phyloP scores from a whole-genome alignment of 2,797 vertebrate species.

The Rousettus madagascariensis region DNA sequence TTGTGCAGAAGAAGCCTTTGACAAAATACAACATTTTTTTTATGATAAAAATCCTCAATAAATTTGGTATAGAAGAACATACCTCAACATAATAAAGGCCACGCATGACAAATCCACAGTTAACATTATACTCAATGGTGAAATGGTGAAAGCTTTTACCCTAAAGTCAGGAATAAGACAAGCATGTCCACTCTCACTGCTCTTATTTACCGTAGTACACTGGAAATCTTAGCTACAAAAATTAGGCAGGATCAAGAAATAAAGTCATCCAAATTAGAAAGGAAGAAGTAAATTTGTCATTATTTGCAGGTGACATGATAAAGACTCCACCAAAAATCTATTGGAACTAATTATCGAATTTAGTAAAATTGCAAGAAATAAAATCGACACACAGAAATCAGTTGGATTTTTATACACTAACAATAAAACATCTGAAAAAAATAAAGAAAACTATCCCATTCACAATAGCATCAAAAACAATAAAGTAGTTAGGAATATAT shows the following conservation, averaged over 20 bases:
- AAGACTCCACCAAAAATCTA: neutral
- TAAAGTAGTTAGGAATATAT: neutral
- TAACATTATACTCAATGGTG: neutral
- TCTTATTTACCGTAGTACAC: neutral
- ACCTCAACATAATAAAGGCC: neutral
- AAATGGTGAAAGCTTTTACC: neutral
- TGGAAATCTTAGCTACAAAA: neutral
- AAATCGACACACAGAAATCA: neutral
- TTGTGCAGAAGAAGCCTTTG: neutral
- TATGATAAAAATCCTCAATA: neutral
- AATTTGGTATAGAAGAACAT: neutral
- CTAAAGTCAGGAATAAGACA: neutral
- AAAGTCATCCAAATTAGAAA: neutral
- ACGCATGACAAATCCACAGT: neutral
- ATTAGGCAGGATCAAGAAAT: neutral
- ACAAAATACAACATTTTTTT: neutral
- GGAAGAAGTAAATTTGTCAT: neutral
- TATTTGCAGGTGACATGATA: neutral
- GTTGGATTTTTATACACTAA: neutral
- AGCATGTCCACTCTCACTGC: neutral
- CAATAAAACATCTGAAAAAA: neutral
- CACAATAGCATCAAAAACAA: neutral
- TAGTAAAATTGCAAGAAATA: neutral
- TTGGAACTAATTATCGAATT: neutral
- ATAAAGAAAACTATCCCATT: neutral